phyloP scores from a whole-genome alignment of 2,797 vertebrate species.

The Australoheros facetus region DNA sequence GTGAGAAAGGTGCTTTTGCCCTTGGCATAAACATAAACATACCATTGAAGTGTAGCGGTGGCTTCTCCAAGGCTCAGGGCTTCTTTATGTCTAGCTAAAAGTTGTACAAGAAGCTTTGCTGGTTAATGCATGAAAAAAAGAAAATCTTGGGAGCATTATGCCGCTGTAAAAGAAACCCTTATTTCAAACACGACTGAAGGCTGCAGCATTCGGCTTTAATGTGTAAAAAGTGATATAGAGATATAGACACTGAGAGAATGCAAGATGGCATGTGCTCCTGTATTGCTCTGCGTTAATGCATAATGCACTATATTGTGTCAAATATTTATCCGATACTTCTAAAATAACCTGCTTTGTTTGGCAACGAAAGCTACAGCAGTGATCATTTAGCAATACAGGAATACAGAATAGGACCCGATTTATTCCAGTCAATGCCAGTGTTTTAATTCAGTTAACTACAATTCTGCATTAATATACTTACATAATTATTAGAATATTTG shows the following conservation, averaged over 20 bases:
- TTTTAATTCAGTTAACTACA: background rate
- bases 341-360: slow-evolving; percentile 14
- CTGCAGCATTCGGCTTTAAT: slow-evolving; percentile 37
- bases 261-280: background rate
- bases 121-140: slow-evolving; percentile 41
- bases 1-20: slow-evolving; percentile 52
- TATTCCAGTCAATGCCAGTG: background rate
- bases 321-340: background rate
- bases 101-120: slow-evolving; percentile 38
- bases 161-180: slow-evolving; percentile 1
- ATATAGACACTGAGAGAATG: background rate
- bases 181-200: slow-evolving; percentile 24
- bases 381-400: background rate
- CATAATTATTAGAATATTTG: too few relatives aligned
- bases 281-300: slow-evolving; percentile 9
- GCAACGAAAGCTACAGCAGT: background rate
- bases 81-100: slow-evolving; percentile 50
- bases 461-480: too few relatives aligned
- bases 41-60: slow-evolving; percentile 52
- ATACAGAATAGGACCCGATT: background rate
- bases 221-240: background rate
- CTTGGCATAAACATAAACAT: slow-evolving; percentile 64
- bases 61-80: slow-evolving; percentile 63
- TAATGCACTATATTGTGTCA: slow-evolving; percentile 11
- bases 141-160: slow-evolving; percentile 39